Evolutionary conservation across 2,113 vertebrate species (phyloP).

Genomic region (Pantherophis guttatus): DNA sequence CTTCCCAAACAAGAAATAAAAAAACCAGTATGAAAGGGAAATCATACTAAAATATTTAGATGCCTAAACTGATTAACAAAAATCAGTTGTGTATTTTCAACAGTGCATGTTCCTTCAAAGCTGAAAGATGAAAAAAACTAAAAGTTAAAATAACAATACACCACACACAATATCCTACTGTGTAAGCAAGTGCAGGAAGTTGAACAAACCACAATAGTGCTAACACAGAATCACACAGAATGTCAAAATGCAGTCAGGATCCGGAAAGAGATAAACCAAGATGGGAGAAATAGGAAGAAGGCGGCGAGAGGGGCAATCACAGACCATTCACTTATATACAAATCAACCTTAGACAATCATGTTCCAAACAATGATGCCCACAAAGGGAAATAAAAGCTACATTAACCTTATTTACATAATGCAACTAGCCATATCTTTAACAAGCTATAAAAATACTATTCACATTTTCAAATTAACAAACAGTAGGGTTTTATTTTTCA

Average conservation of each 20-base stretch:
- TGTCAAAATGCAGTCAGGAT: slow-evolving; percentile 72
- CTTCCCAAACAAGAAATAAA: slow-evolving; percentile 57
- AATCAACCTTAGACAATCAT: slow-evolving; percentile 80
- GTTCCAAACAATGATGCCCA: slow-evolving; percentile 79
- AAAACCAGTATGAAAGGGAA: slow-evolving; percentile 61
- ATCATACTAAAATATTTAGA: slow-evolving; percentile 75
- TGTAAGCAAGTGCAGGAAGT: slow-evolving; percentile 80
- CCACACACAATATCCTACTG: slow-evolving; percentile 77
- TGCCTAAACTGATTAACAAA: slow-evolving; percentile 61
- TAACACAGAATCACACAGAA: slow-evolving; percentile 77
- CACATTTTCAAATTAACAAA: slow-evolving; percentile 94
- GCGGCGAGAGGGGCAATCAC: slow-evolving; percentile 76
- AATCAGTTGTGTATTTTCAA: slow-evolving; percentile 72
- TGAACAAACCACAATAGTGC: slow-evolving; percentile 82
- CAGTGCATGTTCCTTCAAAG: slow-evolving; percentile 73
- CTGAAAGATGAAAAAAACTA: slow-evolving; percentile 69
- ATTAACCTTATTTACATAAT: slow-evolving; percentile 88
- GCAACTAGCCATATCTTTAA: slow-evolving; percentile 80
- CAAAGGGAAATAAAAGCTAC: slow-evolving; percentile 76
- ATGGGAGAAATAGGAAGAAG: slow-evolving; percentile 39
- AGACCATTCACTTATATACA: slow-evolving; percentile 89
- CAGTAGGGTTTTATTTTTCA: slow-evolving; percentile 75
- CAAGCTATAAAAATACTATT: slow-evolving; percentile 99
- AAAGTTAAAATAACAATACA: slow-evolving; percentile 71
- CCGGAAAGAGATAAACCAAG: slow-evolving; percentile 67